Base-by-base conservation (phyloP, 1,140 invertebrate genomes). In the Acromyrmex heyeri region DNA sequence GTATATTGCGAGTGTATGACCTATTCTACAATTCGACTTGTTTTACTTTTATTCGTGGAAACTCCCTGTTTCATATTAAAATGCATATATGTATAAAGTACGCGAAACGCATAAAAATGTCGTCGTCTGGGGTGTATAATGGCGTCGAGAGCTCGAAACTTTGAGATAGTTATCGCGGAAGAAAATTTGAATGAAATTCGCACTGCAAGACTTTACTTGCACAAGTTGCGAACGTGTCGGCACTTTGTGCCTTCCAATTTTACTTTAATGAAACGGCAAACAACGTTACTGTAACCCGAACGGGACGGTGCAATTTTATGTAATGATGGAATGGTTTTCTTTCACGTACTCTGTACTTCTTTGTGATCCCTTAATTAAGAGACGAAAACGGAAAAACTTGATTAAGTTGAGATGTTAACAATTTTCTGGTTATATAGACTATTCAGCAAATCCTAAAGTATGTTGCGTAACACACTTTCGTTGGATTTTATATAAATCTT, bases 11-110 rank as follows among this genome's bases (percentile, higher is more conserved):
- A 44, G 6, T 18, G 21, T 72, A 59, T 59, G 53, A 72, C 10
- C 24, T 72, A 12, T 55, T 55, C 16, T 72, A 16, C 34, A 82
- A 82, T 82, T 18, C 24, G 7, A 82, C 65, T 57, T 34, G 34
- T 30, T 79, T 67, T 55, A 55, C 48, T n/a, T 69, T 55, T 69
- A 79, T 82, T 82, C 78, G 53, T 2, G 50, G 8, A 82, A 72
- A 72, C 21, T 82, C 34, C 21, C 21, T 44, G 61, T 79, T 79
- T 69, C 5, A 30, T 73, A 59, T 82, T 61, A 73, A 82, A 73
- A 18, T 34, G 34, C 69, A 44, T 72, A 14, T 34, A 30, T 67
- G 79, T 61, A 82, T 69, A 82, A 73, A 73, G 67, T 38, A 59
- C 38, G 67, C 24, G 53, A 59, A 61, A 73, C 24, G 12, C 78